Base-by-base conservation (phyloP, 1,140 invertebrate species). In the Hyphantria cunea region DNA sequence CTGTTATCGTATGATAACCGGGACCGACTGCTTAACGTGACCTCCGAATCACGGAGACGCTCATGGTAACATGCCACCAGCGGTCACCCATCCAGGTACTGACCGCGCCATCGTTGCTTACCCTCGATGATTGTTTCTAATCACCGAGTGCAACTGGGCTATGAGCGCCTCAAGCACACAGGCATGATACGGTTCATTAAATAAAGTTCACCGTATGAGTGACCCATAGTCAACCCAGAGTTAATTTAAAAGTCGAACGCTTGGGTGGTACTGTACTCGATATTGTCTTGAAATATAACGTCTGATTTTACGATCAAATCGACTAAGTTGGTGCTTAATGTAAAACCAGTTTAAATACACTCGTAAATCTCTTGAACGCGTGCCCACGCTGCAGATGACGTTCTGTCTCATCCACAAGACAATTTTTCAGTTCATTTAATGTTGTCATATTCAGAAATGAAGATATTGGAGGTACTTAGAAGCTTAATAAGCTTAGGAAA, bases 311-410 rank as follows among this genome's bases (percentile, higher is more conserved):
- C 84, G 80, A 87, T 85, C 81, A 81, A 85, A 87, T 87, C 81
- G 67, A 59, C 74, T 70, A 79, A 76, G 80, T 83, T 84, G 77
- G 79, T 80, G 69, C 78, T 82, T 86, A 82, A 84, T 83, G 81
- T 79, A 77, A 78, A 86, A 85, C 80, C 82, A 84, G 82, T 86
- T 86, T 85, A 83, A 86, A 86, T 82, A 82, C 77, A 84, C 80
- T 79, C 82, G 82, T 86, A 84, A 84, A 82, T 84, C 82, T 84
- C 69, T 64, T 47, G 64, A 70, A 68, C 79, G 78, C 79, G 80
- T 83, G 82, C 81, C 80, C 80, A 82, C 77, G 70, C 76, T 68
- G 44, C 66, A 68, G 64, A 72, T 78, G 76, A 80, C 75, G 76
- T 64, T 71, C 64, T 67, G 68, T 77, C 75, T 78, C 71, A 77